phyloP scores from a whole-genome alignment of 2,113 vertebrate species.

The Anolis sagrei region DNA sequence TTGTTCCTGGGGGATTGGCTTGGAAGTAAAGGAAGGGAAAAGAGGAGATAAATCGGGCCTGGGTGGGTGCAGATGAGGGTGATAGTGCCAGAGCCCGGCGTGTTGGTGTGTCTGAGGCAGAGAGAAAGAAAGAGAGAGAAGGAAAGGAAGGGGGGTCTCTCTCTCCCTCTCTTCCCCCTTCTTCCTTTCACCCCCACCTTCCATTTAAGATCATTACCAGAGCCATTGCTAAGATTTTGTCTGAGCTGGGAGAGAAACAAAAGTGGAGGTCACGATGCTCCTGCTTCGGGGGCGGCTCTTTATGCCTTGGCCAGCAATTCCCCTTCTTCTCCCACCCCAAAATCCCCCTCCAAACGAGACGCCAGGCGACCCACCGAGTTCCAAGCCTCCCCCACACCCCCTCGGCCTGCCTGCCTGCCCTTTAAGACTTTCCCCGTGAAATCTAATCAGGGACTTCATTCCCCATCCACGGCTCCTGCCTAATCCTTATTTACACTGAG shows the following conservation, averaged over 20 bases:
- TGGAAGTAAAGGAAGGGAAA: neutral
- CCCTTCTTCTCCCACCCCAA: constrained; percentile 14
- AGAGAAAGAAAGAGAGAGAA: neutral
- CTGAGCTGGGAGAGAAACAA: constrained; percentile 53
- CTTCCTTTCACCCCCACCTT: constrained; percentile 10
- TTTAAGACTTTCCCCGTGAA: constrained; percentile 51
- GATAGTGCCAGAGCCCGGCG: neutral
- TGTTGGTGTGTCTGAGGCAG: neutral
- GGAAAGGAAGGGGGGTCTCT: neutral
- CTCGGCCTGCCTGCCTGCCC: constrained; percentile 41
- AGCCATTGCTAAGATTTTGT: constrained; percentile 69
- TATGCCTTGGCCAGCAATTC: constrained; percentile 57
- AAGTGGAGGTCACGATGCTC: constrained; percentile 53
- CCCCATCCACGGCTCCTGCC: constrained; percentile 73
- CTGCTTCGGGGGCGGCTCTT: constrained; percentile 28
- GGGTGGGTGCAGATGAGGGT: neutral
- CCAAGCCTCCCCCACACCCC: constrained; percentile 48
- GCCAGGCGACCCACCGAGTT: constrained; percentile 63
- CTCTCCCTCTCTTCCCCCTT: too few relatives aligned
- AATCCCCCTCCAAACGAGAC: constrained; percentile 48
- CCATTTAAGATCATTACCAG: constrained; percentile 64
- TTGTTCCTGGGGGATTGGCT: neutral
- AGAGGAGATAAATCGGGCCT: neutral
- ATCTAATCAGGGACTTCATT: constrained; percentile 80
- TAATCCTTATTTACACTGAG: constrained; percentile 75